Evolutionary conservation across 2,888 invertebrate genomes (phyloP), one percentile per base, ranked within the genome.

Genomic region (Geophilus truncorum): DNA sequence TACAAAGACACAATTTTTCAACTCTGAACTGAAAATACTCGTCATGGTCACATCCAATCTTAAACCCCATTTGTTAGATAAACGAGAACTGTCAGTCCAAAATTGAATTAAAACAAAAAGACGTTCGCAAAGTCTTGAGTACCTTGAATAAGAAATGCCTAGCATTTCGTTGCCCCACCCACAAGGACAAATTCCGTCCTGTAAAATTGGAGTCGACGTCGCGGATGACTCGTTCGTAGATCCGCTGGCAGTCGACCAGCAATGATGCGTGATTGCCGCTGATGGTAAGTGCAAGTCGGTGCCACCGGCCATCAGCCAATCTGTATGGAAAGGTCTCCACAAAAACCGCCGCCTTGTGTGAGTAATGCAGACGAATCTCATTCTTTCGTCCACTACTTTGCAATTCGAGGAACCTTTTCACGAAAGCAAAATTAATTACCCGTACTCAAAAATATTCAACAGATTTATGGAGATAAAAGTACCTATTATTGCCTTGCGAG

Each of bases 101-200:
- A n/a, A n/a, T n/a, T n/a, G n/a, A n/a, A n/a, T n/a, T n/a, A n/a
- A n/a, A n/a, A n/a, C n/a, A n/a, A n/a, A n/a, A n/a, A n/a, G n/a
- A n/a, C n/a, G n/a, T n/a, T n/a, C n/a, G n/a, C n/a, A n/a, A n/a
- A n/a, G n/a, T n/a, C n/a, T n/a, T 15, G 10, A 57, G 6, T 88
- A 95, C 96, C 93, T 94, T 94, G 89, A 94, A 95, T 86, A 93
- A 90, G 87, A 93, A 94, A 89, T 94, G 93, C 87, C 92, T 92
- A 88, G 90, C 90, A 88, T 93, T 94, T 86, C 95, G 91, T 89
- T 95, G 95, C 84, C 95, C 96, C 83, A 96, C 90, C 93, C 94
- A 95, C 84, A 96, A 91, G 84, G 93, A 90, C 87, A 92, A 57
- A 70, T 81, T 81, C 82, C 79, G 36, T 79, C 78, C 80, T 18